phyloP scores from a whole-genome alignment of 2,797 vertebrate genomes.

The Tokudaia tokunoshimensis region DNA sequence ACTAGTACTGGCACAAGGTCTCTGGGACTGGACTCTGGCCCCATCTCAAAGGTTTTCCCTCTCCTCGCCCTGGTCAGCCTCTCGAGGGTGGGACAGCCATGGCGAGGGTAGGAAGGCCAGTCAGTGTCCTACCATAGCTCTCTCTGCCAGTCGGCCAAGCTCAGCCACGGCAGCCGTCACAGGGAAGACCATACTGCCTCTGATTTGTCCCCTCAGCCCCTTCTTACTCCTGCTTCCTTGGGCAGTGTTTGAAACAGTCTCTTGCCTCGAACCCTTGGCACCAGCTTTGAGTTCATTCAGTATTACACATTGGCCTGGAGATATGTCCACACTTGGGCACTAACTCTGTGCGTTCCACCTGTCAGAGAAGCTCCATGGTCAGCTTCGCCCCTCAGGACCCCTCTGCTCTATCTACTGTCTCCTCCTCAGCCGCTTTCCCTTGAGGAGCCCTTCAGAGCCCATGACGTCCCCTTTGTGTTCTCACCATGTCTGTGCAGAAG shows the following conservation, averaged over 20 bases:
- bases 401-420: neutral
- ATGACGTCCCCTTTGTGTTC: fast-evolving
- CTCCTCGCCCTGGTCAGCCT: neutral
- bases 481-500: neutral
- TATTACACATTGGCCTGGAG: neutral
- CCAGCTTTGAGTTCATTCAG: neutral
- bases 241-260: neutral
- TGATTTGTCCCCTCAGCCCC: neutral
- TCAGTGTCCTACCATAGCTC: neutral
- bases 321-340: neutral
- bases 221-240: no score
- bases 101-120: neutral
- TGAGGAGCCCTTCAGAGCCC: neutral
- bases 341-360: neutral
- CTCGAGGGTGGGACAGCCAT: neutral
- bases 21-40: neutral
- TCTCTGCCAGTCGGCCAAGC: neutral
- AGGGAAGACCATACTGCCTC: neutral
- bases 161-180: neutral
- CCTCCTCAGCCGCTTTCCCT: neutral
- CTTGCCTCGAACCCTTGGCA: neutral
- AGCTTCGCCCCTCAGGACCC: neutral
- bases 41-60: neutral
- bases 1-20: neutral
- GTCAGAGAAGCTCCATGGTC: neutral